phyloP scores from a whole-genome alignment of 2,888 invertebrate species.

The Nemurella pictetii region DNA sequence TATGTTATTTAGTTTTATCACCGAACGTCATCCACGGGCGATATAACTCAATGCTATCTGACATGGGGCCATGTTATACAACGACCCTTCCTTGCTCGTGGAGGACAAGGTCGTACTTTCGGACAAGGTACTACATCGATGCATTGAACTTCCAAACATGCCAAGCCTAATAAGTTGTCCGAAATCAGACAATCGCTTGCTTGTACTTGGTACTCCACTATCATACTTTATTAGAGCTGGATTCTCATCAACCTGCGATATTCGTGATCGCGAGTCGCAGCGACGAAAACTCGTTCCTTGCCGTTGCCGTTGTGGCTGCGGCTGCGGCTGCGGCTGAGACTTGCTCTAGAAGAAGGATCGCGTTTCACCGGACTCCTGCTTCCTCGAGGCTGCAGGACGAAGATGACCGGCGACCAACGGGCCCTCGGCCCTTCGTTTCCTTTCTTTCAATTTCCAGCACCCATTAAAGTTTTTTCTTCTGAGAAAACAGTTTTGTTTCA shows the following conservation, averaged over 20 bases:
- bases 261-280: not conserved
- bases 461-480: not conserved
- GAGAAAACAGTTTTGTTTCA: not conserved
- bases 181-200: not conserved
- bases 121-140: not conserved
- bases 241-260: not conserved
- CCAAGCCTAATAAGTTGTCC: slow-evolving; percentile 10
- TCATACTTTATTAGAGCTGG: not conserved
- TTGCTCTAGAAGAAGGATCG: no score
- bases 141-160: slow-evolving; percentile 1
- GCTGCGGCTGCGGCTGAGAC: no score
- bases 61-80: not conserved
- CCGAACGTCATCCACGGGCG: not conserved
- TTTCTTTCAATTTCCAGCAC: not conserved
- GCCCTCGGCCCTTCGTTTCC: no score
- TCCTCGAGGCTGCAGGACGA: not conserved
- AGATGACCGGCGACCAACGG: not conserved
- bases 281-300: not conserved
- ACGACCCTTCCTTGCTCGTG: not conserved
- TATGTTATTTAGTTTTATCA: slow-evolving; percentile 25
- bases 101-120: slow-evolving; percentile 2
- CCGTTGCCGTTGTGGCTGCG: no score
- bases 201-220: not conserved
- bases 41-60: slow-evolving; percentile 22
- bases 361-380: not conserved